phyloP scores from a whole-genome alignment of 1,140 invertebrate species.

The Belonocnema kinseyi region DNA sequence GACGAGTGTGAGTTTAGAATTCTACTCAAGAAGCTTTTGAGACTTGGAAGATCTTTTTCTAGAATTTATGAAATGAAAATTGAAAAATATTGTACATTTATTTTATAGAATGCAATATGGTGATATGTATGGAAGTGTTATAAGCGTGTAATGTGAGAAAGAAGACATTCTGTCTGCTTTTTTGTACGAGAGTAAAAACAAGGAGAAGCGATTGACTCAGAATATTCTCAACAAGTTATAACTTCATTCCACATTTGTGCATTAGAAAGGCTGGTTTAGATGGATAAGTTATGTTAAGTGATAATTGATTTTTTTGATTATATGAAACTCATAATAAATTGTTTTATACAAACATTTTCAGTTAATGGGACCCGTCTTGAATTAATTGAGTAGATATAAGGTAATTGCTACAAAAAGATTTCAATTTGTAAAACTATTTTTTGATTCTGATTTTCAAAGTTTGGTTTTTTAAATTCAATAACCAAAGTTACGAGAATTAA shows the following conservation, averaged over 20 bases:
- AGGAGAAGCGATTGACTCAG: neutral
- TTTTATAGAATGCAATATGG: slow-evolving; percentile 11
- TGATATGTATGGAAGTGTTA: slow-evolving; percentile 13
- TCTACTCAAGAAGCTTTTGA: too few relatives aligned
- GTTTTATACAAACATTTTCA: slow-evolving; percentile 43
- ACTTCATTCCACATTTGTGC: slow-evolving; percentile 28
- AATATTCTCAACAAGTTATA: neutral
- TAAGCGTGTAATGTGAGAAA: slow-evolving; percentile 26
- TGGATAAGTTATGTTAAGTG: slow-evolving; percentile 21
- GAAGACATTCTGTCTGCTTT: neutral
- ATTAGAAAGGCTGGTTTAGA: slow-evolving; percentile 7
- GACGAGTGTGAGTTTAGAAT: too few relatives aligned
- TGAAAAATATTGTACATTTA: neutral
- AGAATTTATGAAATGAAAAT: neutral
- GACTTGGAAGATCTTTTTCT: slow-evolving; percentile 7
- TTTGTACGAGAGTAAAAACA: neutral
- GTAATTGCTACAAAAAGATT: too few relatives aligned
- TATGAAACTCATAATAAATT: slow-evolving; percentile 50
- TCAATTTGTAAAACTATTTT: too few relatives aligned
- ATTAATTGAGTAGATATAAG: too few relatives aligned
- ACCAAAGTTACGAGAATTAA: too few relatives aligned
- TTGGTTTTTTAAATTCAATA: neutral
- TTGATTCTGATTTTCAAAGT: neutral
- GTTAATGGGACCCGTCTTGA: neutral
- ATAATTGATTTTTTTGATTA: slow-evolving; percentile 53